Base-by-base conservation (phyloP, 2,888 invertebrate genomes). In the Electrophaes corylata region DNA sequence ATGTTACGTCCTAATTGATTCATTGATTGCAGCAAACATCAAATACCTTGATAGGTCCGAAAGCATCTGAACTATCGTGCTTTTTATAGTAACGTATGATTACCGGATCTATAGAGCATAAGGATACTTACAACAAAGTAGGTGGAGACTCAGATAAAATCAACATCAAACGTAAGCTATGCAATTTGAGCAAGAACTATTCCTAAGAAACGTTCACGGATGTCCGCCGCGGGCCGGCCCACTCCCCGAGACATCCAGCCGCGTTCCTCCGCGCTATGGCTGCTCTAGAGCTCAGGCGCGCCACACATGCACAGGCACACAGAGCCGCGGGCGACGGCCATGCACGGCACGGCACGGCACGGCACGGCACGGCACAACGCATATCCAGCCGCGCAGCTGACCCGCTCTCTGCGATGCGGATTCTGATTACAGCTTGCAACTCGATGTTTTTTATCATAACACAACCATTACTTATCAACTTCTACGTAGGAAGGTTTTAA, bases 321-420 rank as follows among this genome's bases (percentile, higher is more conserved):
- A n/a, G n/a, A n/a, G 40, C 47, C 47, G 33, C 54, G 33, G 46
- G 47, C 41, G 23, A 19, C 31, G 46, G 35, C 52, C 44, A 29
- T 39, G 37, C 37, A n/a, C n/a, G n/a, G n/a, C n/a, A n/a, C n/a
- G n/a, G n/a, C n/a, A n/a, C n/a, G n/a, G n/a, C n/a, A n/a, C n/a
- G n/a, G n/a, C n/a, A n/a, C n/a, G n/a, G n/a, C n/a, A n/a, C n/a
- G n/a, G n/a, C n/a, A n/a, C n/a, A n/a, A n/a, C n/a, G n/a, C 41
- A 14, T 43, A 3, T 26, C n/a, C 39, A 47, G 54, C 47, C 47
- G 47, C 41, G 33, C 54, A 47, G 54, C 47, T 54, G 47, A 47
- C 41, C 54, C 12, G 41, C 16, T 33, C 43, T 1, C 16, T 37
- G 19, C 37, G 37, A 52, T 52, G 44, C 44, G 37, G 35, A 43